Percentiles rank a stretch among this genome's conserved stretches.
Evolutionary conservation across 37 sponge, comb jelly and placozoan species (phyloP).

Genomic region (Geodia barretti): DNA sequence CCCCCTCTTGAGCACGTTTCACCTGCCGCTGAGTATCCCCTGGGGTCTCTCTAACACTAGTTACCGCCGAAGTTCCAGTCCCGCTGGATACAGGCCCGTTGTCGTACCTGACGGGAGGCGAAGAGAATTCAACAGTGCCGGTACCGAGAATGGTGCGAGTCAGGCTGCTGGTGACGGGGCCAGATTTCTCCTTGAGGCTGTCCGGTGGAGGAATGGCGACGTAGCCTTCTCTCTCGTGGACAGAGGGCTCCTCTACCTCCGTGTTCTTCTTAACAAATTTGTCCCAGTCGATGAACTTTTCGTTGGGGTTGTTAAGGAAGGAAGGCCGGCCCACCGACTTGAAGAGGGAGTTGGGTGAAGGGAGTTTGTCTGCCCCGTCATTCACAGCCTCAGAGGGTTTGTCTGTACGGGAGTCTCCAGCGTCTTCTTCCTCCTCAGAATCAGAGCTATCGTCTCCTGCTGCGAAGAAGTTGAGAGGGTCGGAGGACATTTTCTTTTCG

Average conservation of each 20-base stretch:
- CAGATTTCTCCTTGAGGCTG: background rate
- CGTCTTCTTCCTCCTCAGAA: constrained; percentile 61
- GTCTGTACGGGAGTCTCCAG: background rate
- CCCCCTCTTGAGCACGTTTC: background rate
- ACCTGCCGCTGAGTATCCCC: background rate
- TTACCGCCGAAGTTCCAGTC: background rate
- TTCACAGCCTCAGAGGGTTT: background rate
- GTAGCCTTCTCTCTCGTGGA: constrained; percentile 40
- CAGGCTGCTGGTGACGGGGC: constrained; percentile 1
- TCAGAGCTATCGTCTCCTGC: constrained; percentile 57
- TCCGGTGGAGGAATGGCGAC: constrained; percentile 73
- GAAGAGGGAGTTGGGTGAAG: constrained; percentile 80
- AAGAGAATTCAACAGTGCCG: constrained; percentile 17
- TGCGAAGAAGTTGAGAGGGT: constrained; percentile 55
- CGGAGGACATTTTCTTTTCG: background rate
- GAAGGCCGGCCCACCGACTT: constrained; percentile 65
- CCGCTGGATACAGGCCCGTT: too few species aligned
- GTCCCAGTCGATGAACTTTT: constrained; percentile 70
- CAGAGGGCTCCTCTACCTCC: constrained; percentile 7
- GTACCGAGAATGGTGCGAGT: constrained; percentile 5
- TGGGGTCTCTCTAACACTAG: background rate
- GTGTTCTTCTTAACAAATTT: constrained; percentile 43
- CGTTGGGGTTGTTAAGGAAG: constrained; percentile 40
- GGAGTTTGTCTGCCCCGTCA: constrained; percentile 52
- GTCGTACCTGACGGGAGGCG: constrained; percentile 43